Evolutionary conservation across 2,113 vertebrate genomes (phyloP).

Genomic region (Malurus melanocephalus): DNA sequence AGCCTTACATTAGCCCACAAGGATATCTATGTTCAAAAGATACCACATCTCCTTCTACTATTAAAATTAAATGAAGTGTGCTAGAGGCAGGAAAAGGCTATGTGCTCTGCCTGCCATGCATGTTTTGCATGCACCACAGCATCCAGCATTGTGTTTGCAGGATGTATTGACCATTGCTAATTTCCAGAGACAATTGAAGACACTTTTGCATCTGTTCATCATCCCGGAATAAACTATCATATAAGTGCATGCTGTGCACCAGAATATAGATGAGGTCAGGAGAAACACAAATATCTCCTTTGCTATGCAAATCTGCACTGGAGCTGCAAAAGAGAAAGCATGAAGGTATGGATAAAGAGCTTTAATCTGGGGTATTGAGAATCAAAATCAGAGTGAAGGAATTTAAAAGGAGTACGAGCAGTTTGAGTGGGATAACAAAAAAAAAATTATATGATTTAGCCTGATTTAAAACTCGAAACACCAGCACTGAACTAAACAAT

Average conservation of each 20-base stretch:
- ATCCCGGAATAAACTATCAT: constrained; percentile 50
- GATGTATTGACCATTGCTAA: constrained; percentile 59
- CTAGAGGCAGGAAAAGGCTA: constrained; percentile 68
- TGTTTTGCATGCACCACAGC: constrained; percentile 34
- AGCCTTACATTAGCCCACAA: constrained; percentile 52
- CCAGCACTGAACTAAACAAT: not conserved
- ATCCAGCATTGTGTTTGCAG: constrained; percentile 39
- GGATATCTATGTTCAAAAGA: constrained; percentile 62
- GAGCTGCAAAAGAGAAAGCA: constrained; percentile 25
- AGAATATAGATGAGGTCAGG: constrained; percentile 48
- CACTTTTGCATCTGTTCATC: constrained; percentile 56
- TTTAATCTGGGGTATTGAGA: constrained; percentile 32
- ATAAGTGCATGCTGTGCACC: constrained; percentile 30
- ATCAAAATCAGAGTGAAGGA: constrained; percentile 39
- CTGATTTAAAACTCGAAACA: not conserved
- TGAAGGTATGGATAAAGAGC: constrained; percentile 50
- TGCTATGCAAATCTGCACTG: constrained; percentile 23
- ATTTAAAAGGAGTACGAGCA: not conserved
- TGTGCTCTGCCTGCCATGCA: constrained; percentile 43
- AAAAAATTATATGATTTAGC: not conserved
- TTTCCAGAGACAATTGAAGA: constrained; percentile 65
- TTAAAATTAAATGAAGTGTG: constrained; percentile 76
- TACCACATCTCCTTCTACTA: constrained; percentile 62
- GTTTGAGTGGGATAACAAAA: not conserved
- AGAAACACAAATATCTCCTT: constrained; percentile 39